Base-by-base conservation (phyloP, 2,113 vertebrate genomes). In the Pogona vitticeps region DNA sequence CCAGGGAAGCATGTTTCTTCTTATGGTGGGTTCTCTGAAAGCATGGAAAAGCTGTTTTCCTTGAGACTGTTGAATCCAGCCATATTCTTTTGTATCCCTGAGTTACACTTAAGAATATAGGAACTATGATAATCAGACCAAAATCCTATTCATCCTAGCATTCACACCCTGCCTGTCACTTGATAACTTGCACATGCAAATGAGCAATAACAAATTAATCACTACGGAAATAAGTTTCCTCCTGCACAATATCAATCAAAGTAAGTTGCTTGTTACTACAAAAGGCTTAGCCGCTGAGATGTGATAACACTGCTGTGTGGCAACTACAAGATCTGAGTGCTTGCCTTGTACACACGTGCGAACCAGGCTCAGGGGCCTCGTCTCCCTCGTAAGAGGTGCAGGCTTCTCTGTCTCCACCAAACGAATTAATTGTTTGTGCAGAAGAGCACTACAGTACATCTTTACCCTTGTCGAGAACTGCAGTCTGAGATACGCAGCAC, bases 381-480 rank as follows among this genome's bases (percentile, higher is more conserved):
- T 70, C 42, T 58, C 36, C 21, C 12, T 36, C 52, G 33, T 36
- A 59, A 63, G 2, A 23, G 65, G 65, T 31, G 86, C 18, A 28
- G 38, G 42, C 20, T 28, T 9, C n/a, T 18, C 67, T 31, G 46
- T 23, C 52, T 2, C 8, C 42, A 61, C 52, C 5, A 21, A 42
- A 88, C 18, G 2, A 80, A 86, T 90, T 63, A 79, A 86, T 82
- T n/a, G 21, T 36, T 8, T 58, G 18, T 40, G 52, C 12, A 26
- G 21, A 13, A 36, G n/a, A 84, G 77, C 63, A 76, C 46, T 18
- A 26, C 6, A 28, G 71, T 4, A 3, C 40, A 68, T 68, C 26
- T 68, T 61, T 61, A 61, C 72, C 46, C 33, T 83, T 58, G 72
- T 71, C 38, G 14, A 76, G 80, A 46, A 59, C 15, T 42, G 61